Conservation (phyloP, 92 coral and sea anemone species). For the Palythoa grandis region DNA sequence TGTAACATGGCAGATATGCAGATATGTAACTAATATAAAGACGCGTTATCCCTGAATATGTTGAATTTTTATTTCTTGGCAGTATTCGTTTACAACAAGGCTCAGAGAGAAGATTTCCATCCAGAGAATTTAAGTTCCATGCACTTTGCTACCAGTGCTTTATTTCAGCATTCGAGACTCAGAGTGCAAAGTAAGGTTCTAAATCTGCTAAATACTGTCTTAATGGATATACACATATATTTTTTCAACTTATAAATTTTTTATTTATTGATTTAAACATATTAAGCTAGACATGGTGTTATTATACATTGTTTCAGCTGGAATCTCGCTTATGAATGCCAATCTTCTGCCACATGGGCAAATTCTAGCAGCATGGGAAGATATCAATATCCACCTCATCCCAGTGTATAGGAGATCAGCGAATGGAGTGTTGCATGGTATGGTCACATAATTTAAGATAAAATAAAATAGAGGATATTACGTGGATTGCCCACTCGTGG, state of each 20-base stretch:
- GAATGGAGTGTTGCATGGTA: constrained; percentile 53
- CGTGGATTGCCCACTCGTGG: too few relatives aligned
- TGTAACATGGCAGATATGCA: too few relatives aligned
- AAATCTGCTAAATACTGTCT: too few relatives aligned
- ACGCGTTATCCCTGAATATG: too few relatives aligned
- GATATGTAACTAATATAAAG: too few relatives aligned
- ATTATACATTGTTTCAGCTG: constrained; percentile 52
- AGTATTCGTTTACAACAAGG: constrained; percentile 97
- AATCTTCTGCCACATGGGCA: constrained; percentile 68
- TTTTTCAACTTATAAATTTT: too few relatives aligned
- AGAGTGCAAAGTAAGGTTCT: constrained; percentile 72
- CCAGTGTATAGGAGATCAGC: constrained; percentile 63
- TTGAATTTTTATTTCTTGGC: neutral
- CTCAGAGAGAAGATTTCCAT: constrained; percentile 87
- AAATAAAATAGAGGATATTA: too few relatives aligned
- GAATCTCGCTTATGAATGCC: constrained; percentile 74
- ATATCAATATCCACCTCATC: constrained; percentile 67
- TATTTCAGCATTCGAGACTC: constrained; percentile 93
- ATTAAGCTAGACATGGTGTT: too few relatives aligned
- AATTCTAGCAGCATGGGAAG: constrained; percentile 68
- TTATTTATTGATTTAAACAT: too few relatives aligned
- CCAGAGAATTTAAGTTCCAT: constrained; percentile 84
- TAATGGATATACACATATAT: too few relatives aligned
- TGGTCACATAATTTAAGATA: neutral
- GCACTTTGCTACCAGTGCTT: constrained; percentile 68